Percentiles rank a stretch among this genome's conserved stretches.
These are phyloP conservation scores for Epistrophella euchroma DNA, from an alignment of 2,888 invertebrate genomes.

Conservation along the genomic window DNA sequence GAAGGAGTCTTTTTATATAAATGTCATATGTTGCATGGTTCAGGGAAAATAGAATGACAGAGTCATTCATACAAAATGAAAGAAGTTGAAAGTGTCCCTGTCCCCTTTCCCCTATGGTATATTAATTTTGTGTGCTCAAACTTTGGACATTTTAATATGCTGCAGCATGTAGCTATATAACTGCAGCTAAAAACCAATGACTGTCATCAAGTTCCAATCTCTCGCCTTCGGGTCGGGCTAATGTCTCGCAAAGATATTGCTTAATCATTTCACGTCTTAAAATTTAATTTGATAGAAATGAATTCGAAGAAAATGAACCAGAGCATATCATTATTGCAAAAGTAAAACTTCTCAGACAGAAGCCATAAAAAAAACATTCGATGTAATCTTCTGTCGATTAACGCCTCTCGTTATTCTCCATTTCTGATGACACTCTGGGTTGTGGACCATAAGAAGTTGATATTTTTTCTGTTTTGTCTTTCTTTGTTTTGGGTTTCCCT, in stretches of 20 bases:
- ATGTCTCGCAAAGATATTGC: constrained; percentile 40
- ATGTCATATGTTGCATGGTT: constrained; percentile 1
- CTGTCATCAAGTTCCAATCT: constrained; percentile 31
- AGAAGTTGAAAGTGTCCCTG: constrained; percentile 15
- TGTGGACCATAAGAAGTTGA: not conserved
- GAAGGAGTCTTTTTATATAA: constrained; percentile 1
- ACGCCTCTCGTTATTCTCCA: constrained; percentile 32
- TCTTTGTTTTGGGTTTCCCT: not conserved
- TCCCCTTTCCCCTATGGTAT: constrained; percentile 3
- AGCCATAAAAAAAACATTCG: constrained; percentile 59
- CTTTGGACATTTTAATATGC: constrained; percentile 9
- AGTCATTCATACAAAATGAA: constrained; percentile 18
- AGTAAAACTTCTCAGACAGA: constrained; percentile 21
- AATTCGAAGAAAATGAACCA: constrained; percentile 26
- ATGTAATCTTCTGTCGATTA: constrained; percentile 66
- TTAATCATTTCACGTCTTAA: constrained; percentile 48
- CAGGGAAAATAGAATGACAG: not conserved
- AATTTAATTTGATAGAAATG: constrained; percentile 44
- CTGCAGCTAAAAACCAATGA: constrained; percentile 43
- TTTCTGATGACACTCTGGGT: not conserved
- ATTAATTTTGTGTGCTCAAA: constrained; percentile 7
- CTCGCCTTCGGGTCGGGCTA: constrained; percentile 9
- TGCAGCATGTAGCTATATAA: not conserved
- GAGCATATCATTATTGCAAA: not conserved
- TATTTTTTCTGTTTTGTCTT: constrained; percentile 13